These are phyloP conservation scores for Drosophila ironensis DNA, from an alignment of 1,140 invertebrate species.

Conservation along the genomic window DNA sequence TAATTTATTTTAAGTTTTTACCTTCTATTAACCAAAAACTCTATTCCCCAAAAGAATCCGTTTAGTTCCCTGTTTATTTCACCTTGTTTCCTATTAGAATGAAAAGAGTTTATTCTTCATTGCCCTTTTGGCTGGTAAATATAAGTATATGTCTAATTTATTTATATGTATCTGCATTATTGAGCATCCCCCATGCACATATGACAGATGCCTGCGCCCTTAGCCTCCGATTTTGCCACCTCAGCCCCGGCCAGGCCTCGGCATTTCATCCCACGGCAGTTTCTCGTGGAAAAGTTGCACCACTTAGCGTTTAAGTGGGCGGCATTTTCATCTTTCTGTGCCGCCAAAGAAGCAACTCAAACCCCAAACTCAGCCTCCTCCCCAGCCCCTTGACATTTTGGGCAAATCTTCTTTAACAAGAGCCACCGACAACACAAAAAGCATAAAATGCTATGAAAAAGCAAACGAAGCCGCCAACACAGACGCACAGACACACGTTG, in stretches of 20 bases:
- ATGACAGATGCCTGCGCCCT: slow-evolving; percentile 33
- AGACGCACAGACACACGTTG: slow-evolving; percentile 38
- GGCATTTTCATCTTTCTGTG: slow-evolving; percentile 50
- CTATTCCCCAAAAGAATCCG: too few relatives aligned
- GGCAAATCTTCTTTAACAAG: slow-evolving; percentile 76
- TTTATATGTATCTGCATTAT: slow-evolving; percentile 38
- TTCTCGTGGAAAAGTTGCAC: slow-evolving; percentile 47
- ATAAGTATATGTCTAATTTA: too few relatives aligned
- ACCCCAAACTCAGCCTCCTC: neutral
- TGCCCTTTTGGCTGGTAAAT: too few relatives aligned
- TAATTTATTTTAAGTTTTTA: neutral
- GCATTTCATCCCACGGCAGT: neutral
- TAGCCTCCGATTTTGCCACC: slow-evolving; percentile 1
- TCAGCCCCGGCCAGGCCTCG: slow-evolving; percentile 5
- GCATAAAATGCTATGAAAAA: slow-evolving; percentile 79
- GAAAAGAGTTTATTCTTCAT: too few relatives aligned
- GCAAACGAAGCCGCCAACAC: slow-evolving; percentile 62
- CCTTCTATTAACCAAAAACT: too few relatives aligned
- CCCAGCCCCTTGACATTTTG: slow-evolving; percentile 62
- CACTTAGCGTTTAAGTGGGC: slow-evolving; percentile 78
- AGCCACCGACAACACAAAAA: slow-evolving; percentile 60
- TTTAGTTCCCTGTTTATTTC: neutral
- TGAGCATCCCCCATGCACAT: slow-evolving; percentile 36
- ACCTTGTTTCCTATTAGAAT: too few relatives aligned
- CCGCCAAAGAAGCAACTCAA: neutral